A percentile compares a stretch with the other conserved stretches of the same genome.
These are phyloP conservation scores for Drosophila repleta DNA, from an alignment of 1,140 invertebrate species.

Conservation along the genomic window DNA sequence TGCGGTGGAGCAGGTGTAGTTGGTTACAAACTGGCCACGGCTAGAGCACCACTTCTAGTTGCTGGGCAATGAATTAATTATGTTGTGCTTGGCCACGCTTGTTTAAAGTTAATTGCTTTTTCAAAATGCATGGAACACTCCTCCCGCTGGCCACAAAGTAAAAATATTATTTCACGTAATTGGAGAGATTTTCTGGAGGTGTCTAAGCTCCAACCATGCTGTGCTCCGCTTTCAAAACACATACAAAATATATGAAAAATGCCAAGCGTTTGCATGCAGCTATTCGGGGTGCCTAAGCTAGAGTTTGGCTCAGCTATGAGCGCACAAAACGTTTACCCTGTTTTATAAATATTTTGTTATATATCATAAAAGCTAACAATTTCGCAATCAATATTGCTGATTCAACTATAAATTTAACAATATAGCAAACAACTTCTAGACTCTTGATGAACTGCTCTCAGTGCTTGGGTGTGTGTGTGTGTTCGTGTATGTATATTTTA, in stretches of 20 bases:
- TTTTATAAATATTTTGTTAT: not conserved
- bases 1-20: constrained; percentile 5
- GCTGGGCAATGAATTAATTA: constrained; percentile 60
- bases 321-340: not conserved
- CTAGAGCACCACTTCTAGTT: constrained; percentile 19
- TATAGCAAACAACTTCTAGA: constrained; percentile 19
- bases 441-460: constrained; percentile 17
- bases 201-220: not conserved
- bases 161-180: constrained; percentile 29
- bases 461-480: constrained; percentile 23
- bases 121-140: constrained; percentile 50
- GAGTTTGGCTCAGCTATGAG: too few relatives aligned
- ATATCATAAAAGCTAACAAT: not conserved
- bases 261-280: not conserved
- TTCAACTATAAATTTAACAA: constrained; percentile 21
- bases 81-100: constrained; percentile 47
- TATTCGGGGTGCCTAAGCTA: not conserved
- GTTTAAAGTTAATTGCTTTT: constrained; percentile 61
- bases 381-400: not conserved
- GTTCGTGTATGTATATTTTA: constrained; percentile 3
- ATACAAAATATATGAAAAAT: not conserved
- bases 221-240: not conserved
- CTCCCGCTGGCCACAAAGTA: constrained; percentile 7
- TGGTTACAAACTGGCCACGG: constrained; percentile 39
- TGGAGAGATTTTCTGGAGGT: constrained; percentile 12